phyloP scores from a whole-genome alignment of 2,113 vertebrate genomes.

The Cranoglanis bouderius region DNA sequence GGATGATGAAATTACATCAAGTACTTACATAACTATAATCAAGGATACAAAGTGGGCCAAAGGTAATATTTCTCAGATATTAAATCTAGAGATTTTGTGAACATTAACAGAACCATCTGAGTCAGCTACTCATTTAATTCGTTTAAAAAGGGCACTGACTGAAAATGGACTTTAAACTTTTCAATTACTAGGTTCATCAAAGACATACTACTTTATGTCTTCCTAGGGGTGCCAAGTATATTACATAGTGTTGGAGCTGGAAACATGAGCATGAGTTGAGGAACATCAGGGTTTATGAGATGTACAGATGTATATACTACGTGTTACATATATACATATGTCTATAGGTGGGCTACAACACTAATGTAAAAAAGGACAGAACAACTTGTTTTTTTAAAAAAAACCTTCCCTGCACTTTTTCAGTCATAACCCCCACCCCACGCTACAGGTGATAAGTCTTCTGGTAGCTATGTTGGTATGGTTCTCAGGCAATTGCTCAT shows the following conservation, averaged over 20 bases:
- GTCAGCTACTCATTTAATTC: constrained; percentile 25
- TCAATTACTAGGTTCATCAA: constrained; percentile 45
- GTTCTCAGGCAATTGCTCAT: constrained; percentile 8
- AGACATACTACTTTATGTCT: not conserved
- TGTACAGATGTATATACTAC: too few relatives aligned
- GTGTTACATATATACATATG: not conserved
- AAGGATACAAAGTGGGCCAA: constrained; percentile 14
- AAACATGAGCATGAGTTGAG: not conserved
- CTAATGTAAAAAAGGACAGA: constrained; percentile 43
- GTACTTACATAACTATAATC: not conserved
- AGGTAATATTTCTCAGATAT: constrained; percentile 10
- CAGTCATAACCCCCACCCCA: constrained; percentile 17
- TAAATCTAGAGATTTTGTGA: not conserved
- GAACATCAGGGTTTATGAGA: constrained; percentile 7
- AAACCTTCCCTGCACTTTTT: constrained; percentile 51
- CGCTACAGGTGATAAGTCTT: not conserved
- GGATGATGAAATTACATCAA: not conserved
- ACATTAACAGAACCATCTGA: constrained; percentile 31
- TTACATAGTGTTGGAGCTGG: not conserved
- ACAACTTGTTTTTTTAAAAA: constrained; percentile 33
- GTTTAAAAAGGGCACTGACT: constrained; percentile 37
- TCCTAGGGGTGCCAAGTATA: not conserved
- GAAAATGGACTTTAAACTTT: constrained; percentile 25
- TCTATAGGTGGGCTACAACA: not conserved
- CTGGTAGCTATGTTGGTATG: not conserved